Evolutionary conservation across 2,797 vertebrate species (phyloP).

Genomic region (Rhinichthys osculus): DNA sequence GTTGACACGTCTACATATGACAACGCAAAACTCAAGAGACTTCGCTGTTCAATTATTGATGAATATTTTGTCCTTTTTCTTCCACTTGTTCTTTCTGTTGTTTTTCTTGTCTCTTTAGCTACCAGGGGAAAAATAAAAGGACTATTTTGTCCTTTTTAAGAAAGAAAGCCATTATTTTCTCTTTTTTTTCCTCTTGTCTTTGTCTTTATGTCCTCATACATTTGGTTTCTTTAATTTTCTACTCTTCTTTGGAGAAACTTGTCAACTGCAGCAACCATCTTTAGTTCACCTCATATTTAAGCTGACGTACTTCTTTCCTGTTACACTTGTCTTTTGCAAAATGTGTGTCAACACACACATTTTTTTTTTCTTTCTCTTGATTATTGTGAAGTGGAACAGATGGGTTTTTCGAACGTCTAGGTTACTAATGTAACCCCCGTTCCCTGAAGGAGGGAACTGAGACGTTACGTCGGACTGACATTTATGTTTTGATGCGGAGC

Average conservation of each 20-base stretch:
- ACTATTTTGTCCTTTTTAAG: constrained; percentile 14
- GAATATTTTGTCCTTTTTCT: constrained; percentile 52
- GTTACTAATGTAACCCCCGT: too few species aligned
- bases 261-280: background rate
- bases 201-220: constrained; percentile 10
- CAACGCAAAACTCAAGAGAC: constrained; percentile 39
- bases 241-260: background rate
- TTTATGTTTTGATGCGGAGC: too few species aligned
- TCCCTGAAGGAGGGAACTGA: too few species aligned
- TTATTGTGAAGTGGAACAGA: constrained; percentile 4
- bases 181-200: background rate
- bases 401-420: background rate
- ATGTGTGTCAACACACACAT: background rate
- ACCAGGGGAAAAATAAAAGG: background rate
- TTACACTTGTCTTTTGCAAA: background rate
- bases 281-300: constrained; percentile 2
- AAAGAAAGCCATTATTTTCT: background rate
- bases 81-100: constrained; percentile 16
- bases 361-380: background rate
- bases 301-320: background rate
- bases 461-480: too few species aligned
- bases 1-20: constrained; percentile 45
- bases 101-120: constrained; percentile 10
- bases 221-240: background rate
- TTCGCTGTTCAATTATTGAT: constrained; percentile 56